A percentile compares a stretch with the other conserved stretches of the same genome.
These are phyloP conservation scores for Papilio gigon DNA, from an alignment of 2,888 invertebrate genomes.

Conservation along the genomic window DNA sequence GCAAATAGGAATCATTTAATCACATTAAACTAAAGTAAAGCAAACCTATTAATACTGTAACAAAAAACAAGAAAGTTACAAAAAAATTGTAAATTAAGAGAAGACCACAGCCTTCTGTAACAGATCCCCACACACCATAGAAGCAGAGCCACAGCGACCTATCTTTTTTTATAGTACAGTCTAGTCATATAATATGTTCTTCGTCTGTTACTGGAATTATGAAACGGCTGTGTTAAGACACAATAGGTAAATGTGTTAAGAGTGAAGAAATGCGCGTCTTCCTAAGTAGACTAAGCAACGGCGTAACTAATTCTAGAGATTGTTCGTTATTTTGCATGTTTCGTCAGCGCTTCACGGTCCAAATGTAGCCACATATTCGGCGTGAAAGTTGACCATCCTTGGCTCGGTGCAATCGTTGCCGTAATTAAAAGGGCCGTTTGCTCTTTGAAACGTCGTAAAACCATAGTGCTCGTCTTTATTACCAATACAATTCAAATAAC, in stretches of 20 bases:
- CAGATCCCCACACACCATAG: no score
- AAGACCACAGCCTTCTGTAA: no score
- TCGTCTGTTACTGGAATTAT: constrained; percentile 17
- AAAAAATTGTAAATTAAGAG: no score
- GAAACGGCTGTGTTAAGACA: constrained; percentile 34
- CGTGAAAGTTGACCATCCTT: constrained; percentile 77
- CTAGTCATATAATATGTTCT: no score
- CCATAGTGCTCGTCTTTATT: constrained; percentile 47
- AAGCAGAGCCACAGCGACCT: no score
- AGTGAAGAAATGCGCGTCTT: constrained; percentile 74
- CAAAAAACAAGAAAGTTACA: no score
- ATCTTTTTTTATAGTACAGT: no score
- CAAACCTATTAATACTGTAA: no score
- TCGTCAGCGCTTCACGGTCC: constrained; percentile 82
- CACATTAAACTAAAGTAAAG: no score
- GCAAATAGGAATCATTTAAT: no score
- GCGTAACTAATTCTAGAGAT: constrained; percentile 81
- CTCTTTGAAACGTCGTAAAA: constrained; percentile 46
- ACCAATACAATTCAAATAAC: constrained; percentile 14
- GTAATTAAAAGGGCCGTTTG: constrained; percentile 35
- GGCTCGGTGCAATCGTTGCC: constrained; percentile 42
- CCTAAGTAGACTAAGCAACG: constrained; percentile 75
- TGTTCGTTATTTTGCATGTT: constrained; percentile 82
- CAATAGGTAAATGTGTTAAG: constrained; percentile 67
- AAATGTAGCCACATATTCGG: constrained; percentile 67